Evolutionary conservation across 37 sponge, comb jelly and placozoan genomes (phyloP), one percentile per base, ranked within the genome.

Genomic region (Eunapius fragilis): DNA sequence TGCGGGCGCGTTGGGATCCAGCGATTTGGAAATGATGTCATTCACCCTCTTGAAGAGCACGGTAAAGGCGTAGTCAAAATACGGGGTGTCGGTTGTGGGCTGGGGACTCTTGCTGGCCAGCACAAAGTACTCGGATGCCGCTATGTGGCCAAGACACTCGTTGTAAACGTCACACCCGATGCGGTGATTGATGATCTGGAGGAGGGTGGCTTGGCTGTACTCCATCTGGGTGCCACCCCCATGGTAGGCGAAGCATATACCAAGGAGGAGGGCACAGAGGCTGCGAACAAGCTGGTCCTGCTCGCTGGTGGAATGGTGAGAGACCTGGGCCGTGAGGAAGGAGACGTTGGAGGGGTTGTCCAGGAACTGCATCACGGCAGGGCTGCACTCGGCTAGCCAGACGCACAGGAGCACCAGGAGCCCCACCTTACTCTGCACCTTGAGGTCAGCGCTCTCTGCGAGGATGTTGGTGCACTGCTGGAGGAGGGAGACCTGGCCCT

Each of bases 291-390:
- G 58, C 41, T 87, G 76, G 9, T 87, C 96, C n/a, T 68, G 69
- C 48, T 95, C 96, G 0, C 45, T 87, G 50, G 88, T 71, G 37
- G 82, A 71, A 68, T 79, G 86, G 30, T 82, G 81, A 75, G 93
- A 94, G 10, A 87, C 32, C 86, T 85, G 92, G 31, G 89, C 83
- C 34, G 88, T 95, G 17, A 95, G 80, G 69, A 86, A 91, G 17
- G 96, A 84, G 27, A 97, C 85, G 49, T 92, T 95, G 22, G 76
- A 79, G 9, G 76, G n/a, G 36, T 90, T 91, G 80, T 76, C 73
- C 22, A 97, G 85, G 78, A 97, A 92, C 83, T 90, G 89, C 6
- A 87, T 74, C 35, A 97, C 98, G 70, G 89, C 92, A 2, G 84
- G 17, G 17, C 85, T 79, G 33, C 92, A 95, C 30, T 92, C 87